Percentiles rank a stretch among this genome's conserved stretches.
These are phyloP conservation scores for Thalassarche chlororhynchos DNA, from an alignment of 2,113 vertebrate genomes.

Conservation along the genomic window DNA sequence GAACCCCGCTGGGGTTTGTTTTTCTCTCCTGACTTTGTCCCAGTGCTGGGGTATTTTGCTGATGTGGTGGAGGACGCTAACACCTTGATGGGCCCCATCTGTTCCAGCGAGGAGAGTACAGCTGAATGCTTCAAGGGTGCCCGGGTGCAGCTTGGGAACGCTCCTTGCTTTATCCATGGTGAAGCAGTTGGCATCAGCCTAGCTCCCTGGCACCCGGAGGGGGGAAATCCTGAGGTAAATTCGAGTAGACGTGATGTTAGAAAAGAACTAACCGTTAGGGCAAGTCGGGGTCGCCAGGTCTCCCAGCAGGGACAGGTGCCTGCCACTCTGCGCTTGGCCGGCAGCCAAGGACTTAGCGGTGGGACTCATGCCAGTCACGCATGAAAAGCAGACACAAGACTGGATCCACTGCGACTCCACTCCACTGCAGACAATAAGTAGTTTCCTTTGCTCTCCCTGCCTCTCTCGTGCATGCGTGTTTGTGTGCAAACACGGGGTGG, in stretches of 20 bases:
- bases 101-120: conserved; percentile 6
- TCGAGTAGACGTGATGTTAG: conserved; percentile 64
- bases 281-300: conserved; percentile 65
- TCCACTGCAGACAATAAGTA: background rate
- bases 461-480: background rate
- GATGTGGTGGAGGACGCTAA: conserved; percentile 35
- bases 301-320: conserved; percentile 71
- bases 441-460: background rate
- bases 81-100: conserved; percentile 67
- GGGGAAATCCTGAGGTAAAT: conserved; percentile 69
- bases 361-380: conserved; percentile 57
- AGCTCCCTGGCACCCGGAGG: conserved; percentile 25
- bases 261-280: conserved; percentile 47
- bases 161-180: background rate
- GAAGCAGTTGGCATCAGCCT: conserved; percentile 40
- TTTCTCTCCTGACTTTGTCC: conserved; percentile 4
- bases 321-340: conserved; percentile 27
- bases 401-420: background rate
- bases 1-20: background rate
- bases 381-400: conserved; percentile 46
- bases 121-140: conserved; percentile 34
- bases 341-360: conserved; percentile 30
- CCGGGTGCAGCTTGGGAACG: conserved; percentile 22
- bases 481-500: background rate
- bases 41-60: background rate